Conservation (phyloP, 1,140 invertebrate genomes). For the Brachionus rotundiformis region DNA sequence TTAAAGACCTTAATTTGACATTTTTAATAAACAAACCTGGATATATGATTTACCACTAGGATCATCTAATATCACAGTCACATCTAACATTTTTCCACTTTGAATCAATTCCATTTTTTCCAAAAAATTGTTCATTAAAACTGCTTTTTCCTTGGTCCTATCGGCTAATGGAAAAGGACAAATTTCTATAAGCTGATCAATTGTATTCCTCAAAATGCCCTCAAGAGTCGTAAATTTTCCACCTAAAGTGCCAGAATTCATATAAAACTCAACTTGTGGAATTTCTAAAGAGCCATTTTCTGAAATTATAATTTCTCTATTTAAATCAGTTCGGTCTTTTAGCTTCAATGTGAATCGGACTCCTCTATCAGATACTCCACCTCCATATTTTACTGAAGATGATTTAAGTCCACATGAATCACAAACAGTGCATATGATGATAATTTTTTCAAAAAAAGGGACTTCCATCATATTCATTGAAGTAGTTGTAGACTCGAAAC, state of each 20-base stretch:
- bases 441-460: conserved; percentile 90
- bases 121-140: conserved; percentile 13
- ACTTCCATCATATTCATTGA: conserved; percentile 92
- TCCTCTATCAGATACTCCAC: conserved; percentile 82
- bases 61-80: conserved; percentile 86
- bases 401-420: conserved; percentile 84
- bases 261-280: conserved; percentile 85
- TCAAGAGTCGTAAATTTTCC: conserved; percentile 94
- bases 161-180: conserved; percentile 54
- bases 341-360: conserved; percentile 77
- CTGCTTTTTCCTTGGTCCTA: conserved; percentile 56
- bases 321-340: conserved; percentile 75
- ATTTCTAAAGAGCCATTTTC: conserved; percentile 85
- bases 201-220: conserved; percentile 69
- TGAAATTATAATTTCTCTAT: conserved; percentile 89
- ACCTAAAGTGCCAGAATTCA: conserved; percentile 79
- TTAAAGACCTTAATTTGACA: conserved; percentile 10
- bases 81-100: conserved; percentile 56
- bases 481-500: conserved; percentile 77
- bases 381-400: conserved; percentile 91
- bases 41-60: conserved; percentile 95
- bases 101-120: conserved; percentile 55
- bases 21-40: conserved; percentile 68
- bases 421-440: conserved; percentile 94
- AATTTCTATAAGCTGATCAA: conserved; percentile 56